phyloP scores from a whole-genome alignment of 2,113 vertebrate species.

The Platanista minor region DNA sequence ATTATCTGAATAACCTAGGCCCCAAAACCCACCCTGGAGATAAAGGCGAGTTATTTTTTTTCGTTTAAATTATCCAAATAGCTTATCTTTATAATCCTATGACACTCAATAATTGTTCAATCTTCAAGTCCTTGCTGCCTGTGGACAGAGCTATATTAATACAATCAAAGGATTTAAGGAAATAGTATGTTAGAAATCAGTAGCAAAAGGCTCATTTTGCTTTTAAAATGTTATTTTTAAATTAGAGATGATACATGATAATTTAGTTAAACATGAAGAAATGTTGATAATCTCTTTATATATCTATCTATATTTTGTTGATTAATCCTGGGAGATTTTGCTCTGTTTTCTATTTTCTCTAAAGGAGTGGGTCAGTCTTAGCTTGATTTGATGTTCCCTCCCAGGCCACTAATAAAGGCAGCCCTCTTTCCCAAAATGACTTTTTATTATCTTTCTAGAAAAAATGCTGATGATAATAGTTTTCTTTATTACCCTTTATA shows the following conservation, averaged over 20 bases:
- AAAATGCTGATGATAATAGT: conserved; percentile 55
- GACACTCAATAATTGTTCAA: conserved; percentile 22
- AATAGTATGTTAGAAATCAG: conserved; percentile 10
- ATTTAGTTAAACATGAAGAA: conserved; percentile 50
- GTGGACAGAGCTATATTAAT: conserved; percentile 17
- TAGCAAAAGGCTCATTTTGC: conserved; percentile 44
- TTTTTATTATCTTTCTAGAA: conserved; percentile 56
- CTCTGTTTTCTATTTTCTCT: conserved; percentile 45
- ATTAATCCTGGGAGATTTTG: conserved; percentile 35
- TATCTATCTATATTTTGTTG: conserved; percentile 13
- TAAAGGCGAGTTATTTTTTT: background rate
- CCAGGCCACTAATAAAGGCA: conserved; percentile 29
- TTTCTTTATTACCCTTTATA: conserved; percentile 45
- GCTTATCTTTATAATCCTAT: conserved; percentile 45
- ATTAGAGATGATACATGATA: conserved; percentile 43
- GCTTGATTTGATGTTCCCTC: conserved; percentile 4
- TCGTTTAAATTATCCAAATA: conserved; percentile 42
- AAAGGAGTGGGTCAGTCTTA: background rate
- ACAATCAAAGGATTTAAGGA: conserved; percentile 46
- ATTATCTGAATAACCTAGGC: background rate
- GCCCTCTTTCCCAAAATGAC: conserved; percentile 47
- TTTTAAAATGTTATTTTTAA: conserved; percentile 59
- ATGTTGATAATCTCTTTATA: conserved; percentile 25
- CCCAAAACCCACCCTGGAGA: background rate
- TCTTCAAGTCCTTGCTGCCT: background rate